Evolutionary conservation across 2,797 vertebrate species (phyloP).

Genomic region (Limosa lapponica): DNA sequence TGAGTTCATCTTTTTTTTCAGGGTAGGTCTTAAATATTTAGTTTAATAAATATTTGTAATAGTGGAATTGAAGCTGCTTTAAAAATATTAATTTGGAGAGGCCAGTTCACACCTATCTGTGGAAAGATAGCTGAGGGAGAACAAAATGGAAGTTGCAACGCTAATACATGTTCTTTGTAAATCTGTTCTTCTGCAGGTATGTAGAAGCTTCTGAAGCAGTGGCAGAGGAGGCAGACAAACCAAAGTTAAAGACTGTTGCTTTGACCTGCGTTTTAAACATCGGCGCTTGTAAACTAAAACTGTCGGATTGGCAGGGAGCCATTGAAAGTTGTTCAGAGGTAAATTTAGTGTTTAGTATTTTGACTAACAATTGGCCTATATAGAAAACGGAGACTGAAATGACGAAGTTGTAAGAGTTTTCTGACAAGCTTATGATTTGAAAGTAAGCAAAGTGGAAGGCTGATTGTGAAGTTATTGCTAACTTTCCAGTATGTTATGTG

Average conservation of each 20-base stretch:
- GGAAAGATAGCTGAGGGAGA: background rate
- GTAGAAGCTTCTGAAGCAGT: conserved; percentile 84
- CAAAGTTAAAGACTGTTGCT: conserved; percentile 83
- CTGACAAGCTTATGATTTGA: background rate
- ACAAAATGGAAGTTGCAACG: background rate
- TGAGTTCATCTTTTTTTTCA: background rate
- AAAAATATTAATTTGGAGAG: background rate
- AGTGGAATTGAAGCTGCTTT: background rate
- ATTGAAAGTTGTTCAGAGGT: conserved; percentile 92
- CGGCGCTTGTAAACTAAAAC: conserved; percentile 92
- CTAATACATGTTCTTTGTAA: background rate
- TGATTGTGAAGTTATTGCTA: background rate
- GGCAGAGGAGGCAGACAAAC: conserved; percentile 76
- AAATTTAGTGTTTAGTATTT: conserved; percentile 2
- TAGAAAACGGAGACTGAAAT: background rate
- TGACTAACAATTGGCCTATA: background rate
- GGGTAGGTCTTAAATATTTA: background rate
- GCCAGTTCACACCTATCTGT: background rate
- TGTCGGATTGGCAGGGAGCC: conserved; percentile 91
- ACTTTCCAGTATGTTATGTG: background rate
- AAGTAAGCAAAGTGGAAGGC: background rate
- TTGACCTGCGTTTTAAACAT: conserved; percentile 93
- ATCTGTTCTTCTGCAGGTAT: conserved; percentile 82
- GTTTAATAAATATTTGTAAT: background rate
- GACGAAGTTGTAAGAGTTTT: background rate